Base-by-base conservation (phyloP, 2,113 vertebrate species). In the Macquaria australasica region DNA sequence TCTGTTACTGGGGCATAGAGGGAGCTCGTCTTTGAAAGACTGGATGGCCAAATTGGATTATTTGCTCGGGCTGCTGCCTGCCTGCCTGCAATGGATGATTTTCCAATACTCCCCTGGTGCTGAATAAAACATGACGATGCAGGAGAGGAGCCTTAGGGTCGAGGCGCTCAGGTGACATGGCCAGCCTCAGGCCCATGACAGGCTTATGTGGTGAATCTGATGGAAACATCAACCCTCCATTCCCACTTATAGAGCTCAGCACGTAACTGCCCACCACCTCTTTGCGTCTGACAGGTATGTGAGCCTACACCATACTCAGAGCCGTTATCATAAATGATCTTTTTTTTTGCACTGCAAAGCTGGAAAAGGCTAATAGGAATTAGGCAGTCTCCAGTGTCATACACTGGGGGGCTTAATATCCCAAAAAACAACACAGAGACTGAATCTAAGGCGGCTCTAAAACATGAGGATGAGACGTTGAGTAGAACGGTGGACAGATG, bases 111-210 rank as follows among this genome's bases (percentile, higher is more conserved):
- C 96, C 95, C 94, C 93, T 91, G 86, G 82, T 87, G 81, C 73
- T 97, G 95, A 97, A 97, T 97, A 96, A 97, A 97, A 97, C 94
- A 97, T 95, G 90, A 95, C 92, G 77, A 93, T 85, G 88, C 94
- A 83, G 94, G 94, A 90, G 94, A 88, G 84, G 85, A 91, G 95
- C 92, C 69, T 71, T 93, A 82, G 88, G 69, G 92, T 93, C 60
- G 53, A 86, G 88, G 92, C 81, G 86, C 93, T 97, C 95, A 72
- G 89, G 94, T 97, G 94, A 95, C 96, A 89, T 87, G 87, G 89
- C 87, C 87, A 87, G 92, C 21, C 90, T 28, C 93, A 88, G 94
- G 93, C 25, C 23, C 62, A n/a, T 16, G 12, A 91, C 79, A 77
- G 80, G 86, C 76, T 89, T 89, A 90, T 74, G 86, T 78, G 77